Percentiles rank a stretch among this genome's conserved stretches.
These are phyloP conservation scores for Calameuta pallipes DNA, from an alignment of 2,888 invertebrate species.

Conservation along the genomic window DNA sequence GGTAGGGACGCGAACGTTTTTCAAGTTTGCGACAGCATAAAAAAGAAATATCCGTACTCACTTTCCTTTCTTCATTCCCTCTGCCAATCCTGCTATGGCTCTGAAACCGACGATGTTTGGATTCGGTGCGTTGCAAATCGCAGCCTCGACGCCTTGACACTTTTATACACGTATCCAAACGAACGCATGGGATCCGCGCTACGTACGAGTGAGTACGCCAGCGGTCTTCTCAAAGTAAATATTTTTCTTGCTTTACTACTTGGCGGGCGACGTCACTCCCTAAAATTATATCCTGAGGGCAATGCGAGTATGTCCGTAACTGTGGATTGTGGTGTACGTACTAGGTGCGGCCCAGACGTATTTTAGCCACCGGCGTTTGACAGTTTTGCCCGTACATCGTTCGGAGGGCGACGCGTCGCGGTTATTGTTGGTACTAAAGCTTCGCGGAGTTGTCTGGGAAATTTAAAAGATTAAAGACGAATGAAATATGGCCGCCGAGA, in stretches of 20 bases:
- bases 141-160: slow-evolving; percentile 30
- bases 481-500: neutral
- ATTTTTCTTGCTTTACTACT: slow-evolving; percentile 49
- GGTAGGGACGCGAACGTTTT: neutral
- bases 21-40: neutral
- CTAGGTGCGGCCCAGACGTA: neutral
- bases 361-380: neutral
- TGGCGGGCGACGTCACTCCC: neutral
- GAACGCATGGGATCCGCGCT: neutral
- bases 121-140: slow-evolving; percentile 42
- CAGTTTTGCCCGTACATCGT: neutral
- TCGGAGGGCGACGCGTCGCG: neutral
- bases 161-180: slow-evolving; percentile 34
- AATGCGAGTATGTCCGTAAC: neutral
- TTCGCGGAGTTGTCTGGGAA: neutral
- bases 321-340: neutral
- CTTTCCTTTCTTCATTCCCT: neutral
- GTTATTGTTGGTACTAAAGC: neutral
- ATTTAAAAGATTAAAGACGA: neutral
- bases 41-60: neutral
- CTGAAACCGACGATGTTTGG: slow-evolving; percentile 27
- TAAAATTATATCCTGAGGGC: slow-evolving; percentile 4
- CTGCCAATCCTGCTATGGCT: neutral
- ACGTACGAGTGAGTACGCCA: slow-evolving; percentile 16
- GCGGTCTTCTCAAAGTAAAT: slow-evolving; percentile 46